phyloP scores from a whole-genome alignment of 2,888 invertebrate genomes.

The Zhengitettix transpicula region DNA sequence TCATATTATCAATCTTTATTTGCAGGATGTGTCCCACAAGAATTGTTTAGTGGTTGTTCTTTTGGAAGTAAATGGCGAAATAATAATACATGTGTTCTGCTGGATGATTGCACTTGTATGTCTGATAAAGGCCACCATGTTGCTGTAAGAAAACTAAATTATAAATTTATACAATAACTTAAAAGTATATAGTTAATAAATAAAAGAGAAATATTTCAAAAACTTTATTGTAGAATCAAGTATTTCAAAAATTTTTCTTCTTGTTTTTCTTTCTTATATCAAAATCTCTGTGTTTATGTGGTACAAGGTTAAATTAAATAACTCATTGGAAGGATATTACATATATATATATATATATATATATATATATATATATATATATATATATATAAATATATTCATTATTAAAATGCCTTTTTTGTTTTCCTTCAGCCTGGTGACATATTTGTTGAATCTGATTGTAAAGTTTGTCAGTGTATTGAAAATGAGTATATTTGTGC shows the following conservation, averaged over 20 bases:
- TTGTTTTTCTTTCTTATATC: no score
- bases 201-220: no score
- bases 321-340: no score
- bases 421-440: constrained; percentile 45
- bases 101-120: constrained; percentile 59
- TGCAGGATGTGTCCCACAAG: constrained; percentile 20
- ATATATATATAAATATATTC: no score
- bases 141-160: constrained; percentile 31
- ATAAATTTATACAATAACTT: no score
- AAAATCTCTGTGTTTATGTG: no score
- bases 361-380: no score
- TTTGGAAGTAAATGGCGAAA: constrained; percentile 51
- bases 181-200: no score
- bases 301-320: no score
- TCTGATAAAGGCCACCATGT: constrained; percentile 44
- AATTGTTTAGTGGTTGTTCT: constrained; percentile 30
- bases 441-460: constrained; percentile 38
- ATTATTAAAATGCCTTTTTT: neutral
- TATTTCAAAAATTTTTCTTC: no score
- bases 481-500: constrained; percentile 60
- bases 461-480: constrained; percentile 63
- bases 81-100: constrained; percentile 49
- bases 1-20: neutral
- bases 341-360: neutral
- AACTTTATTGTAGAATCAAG: no score